Conservation (phyloP, 2,113 vertebrate species). For the Corvus moneduloides region DNA sequence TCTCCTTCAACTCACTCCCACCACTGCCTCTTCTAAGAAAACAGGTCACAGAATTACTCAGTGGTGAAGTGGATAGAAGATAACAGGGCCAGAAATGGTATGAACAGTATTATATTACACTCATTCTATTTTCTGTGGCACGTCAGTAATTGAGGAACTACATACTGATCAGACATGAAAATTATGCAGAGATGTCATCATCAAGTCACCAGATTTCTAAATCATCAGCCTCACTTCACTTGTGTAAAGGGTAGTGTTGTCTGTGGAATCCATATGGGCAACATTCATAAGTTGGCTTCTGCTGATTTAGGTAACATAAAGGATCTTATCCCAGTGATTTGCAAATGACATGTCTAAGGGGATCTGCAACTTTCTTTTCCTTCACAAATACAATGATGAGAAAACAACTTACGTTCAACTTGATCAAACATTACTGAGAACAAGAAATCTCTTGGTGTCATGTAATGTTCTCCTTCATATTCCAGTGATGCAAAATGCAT, state of each 20-base stretch:
- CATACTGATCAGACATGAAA: not conserved
- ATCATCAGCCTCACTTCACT: not conserved
- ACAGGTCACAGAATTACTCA: not conserved
- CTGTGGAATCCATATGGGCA: not conserved
- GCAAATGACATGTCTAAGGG: not conserved
- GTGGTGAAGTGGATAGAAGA: not conserved
- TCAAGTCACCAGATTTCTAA: not conserved
- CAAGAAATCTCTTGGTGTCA: slow-evolving; percentile 97
- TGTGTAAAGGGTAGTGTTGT: not conserved
- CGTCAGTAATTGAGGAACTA: not conserved
- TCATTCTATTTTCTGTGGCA: not conserved
- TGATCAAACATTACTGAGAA: slow-evolving; percentile 91
- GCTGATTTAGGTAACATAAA: not conserved
- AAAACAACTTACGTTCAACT: slow-evolving; percentile 83
- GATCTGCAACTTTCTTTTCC: not conserved
- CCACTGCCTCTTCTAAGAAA: not conserved
- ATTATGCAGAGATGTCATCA: not conserved
- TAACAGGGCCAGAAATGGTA: not conserved
- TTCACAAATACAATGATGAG: not conserved
- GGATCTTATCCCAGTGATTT: not conserved
- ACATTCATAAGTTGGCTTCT: not conserved
- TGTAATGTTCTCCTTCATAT: slow-evolving; percentile 87
- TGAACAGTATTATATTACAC: not conserved
- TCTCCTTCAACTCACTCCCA: not conserved
- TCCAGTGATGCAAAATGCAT: slow-evolving; percentile 88